Evolutionary conservation across 2,113 vertebrate genomes (phyloP).

Genomic region (Mionectes macconnelli): DNA sequence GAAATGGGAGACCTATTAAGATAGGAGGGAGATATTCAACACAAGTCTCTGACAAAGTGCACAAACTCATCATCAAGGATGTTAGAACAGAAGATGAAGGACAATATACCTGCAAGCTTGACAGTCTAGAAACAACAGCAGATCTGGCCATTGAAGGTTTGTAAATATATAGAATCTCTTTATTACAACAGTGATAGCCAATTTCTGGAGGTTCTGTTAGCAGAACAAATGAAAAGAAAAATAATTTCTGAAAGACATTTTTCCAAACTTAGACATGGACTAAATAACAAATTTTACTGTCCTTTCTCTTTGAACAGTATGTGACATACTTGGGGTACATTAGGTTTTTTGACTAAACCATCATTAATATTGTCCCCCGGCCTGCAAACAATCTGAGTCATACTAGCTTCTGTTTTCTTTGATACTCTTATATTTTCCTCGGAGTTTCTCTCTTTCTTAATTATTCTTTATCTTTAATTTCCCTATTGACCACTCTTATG

Average conservation of each 20-base stretch:
- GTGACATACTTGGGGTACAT: not conserved
- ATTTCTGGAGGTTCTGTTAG: not conserved
- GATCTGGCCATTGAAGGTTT: slow-evolving; percentile 93
- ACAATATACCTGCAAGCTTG: slow-evolving; percentile 86
- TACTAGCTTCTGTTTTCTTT: not conserved
- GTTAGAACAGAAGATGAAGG: slow-evolving; percentile 91
- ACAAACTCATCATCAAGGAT: slow-evolving; percentile 90
- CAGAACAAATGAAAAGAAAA: not conserved
- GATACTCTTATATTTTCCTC: not conserved
- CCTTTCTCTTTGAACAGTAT: not conserved
- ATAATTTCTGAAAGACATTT: not conserved
- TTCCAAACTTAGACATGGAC: not conserved
- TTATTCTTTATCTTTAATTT: not conserved
- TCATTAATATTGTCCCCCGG: not conserved
- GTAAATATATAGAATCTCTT: slow-evolving; percentile 32
- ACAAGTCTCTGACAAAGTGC: slow-evolving; percentile 89
- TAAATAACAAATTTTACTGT: not conserved
- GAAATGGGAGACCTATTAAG: slow-evolving; percentile 87
- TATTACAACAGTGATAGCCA: not conserved
- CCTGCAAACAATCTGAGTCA: not conserved
- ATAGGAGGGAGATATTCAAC: slow-evolving; percentile 85
- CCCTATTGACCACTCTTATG: not conserved
- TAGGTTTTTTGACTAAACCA: not conserved
- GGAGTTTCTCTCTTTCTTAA: not conserved
- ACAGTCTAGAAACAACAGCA: slow-evolving; percentile 87